phyloP scores from a whole-genome alignment of 2,888 invertebrate species.

The Oasisia sp. region DNA sequence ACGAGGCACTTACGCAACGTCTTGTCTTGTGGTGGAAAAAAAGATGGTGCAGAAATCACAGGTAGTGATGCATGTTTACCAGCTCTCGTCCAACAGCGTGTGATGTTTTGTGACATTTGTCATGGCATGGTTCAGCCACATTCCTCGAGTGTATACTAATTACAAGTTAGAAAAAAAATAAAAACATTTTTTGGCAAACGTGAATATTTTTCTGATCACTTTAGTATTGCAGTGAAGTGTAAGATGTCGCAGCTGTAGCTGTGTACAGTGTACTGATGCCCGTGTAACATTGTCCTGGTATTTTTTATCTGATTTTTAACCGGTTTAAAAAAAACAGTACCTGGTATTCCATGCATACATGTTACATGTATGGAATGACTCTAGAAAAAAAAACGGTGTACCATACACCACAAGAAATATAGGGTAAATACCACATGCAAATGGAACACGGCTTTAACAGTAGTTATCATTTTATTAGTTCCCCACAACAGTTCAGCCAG shows the following conservation, averaged over 20 bases:
- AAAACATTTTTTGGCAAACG: background rate
- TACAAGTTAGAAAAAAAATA: background rate
- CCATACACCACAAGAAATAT: too few species aligned
- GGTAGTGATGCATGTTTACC: background rate
- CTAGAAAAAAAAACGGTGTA: too few species aligned
- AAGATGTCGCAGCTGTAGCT: background rate
- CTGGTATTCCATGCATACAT: too few species aligned
- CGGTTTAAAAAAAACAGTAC: too few species aligned
- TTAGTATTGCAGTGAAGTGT: background rate
- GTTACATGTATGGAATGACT: too few species aligned
- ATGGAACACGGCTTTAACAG: too few species aligned
- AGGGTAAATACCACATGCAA: too few species aligned
- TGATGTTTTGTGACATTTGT: background rate
- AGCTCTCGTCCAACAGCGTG: background rate
- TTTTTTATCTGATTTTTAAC: too few species aligned
- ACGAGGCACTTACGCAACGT: background rate
- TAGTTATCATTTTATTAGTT: too few species aligned
- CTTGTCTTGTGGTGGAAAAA: background rate
- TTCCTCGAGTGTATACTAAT: background rate
- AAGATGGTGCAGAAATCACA: background rate
- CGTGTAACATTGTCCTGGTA: too few species aligned
- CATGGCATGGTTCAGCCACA: background rate
- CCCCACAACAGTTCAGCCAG: too few species aligned
- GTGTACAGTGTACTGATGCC: too few species aligned
- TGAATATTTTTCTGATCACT: background rate